Evolutionary conservation across 2,888 invertebrate species (phyloP), one percentile per base, ranked within the genome.

Genomic region (Hydriomena furcata): DNA sequence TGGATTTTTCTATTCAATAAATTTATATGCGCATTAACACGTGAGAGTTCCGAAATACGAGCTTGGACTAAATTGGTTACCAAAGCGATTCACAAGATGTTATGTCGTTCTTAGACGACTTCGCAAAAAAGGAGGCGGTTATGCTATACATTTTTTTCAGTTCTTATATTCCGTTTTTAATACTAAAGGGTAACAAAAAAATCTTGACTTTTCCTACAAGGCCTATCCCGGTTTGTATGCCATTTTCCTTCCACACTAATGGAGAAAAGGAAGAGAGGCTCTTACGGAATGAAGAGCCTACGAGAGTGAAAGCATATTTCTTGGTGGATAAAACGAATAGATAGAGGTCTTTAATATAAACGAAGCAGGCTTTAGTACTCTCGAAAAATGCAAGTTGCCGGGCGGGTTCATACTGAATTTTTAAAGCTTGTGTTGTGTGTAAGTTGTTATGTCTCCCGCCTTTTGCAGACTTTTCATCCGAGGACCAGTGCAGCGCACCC

Each of bases 341-440:
- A 88, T 87, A 88, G 88, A 88, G 88, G 84, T 88, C 86, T 87
- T 88, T 88, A 88, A 88, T 88, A 88, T 87, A 88, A 87, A 88
- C 88, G 87, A 87, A 87, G 88, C 84, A 83, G 87, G 82, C 86
- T 88, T 86, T 85, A 85, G 85, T 86, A 86, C 84, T 82, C 84
- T 85, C 87, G 78, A 87, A 88, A 88, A 87, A 84, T 85, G 85
- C 82, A 85, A 81, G 66, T 43, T 71, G 70, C 73, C 78, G 79
- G 74, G 71, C 71, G 77, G 78, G 79, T 77, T 83, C 80, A 79
- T 71, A 69, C 72, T 87, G 86, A 85, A 88, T 87, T 82, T 85
- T 88, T 88, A 81, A 88, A 70, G 68, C 69, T n/a, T n/a, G n/a
- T n/a, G n/a, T n/a, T n/a, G n/a, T n/a, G n/a, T n/a, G n/a, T n/a